Evolutionary conservation across 1,140 invertebrate species (phyloP).

Genomic region (Eriocheir sinensis): DNA sequence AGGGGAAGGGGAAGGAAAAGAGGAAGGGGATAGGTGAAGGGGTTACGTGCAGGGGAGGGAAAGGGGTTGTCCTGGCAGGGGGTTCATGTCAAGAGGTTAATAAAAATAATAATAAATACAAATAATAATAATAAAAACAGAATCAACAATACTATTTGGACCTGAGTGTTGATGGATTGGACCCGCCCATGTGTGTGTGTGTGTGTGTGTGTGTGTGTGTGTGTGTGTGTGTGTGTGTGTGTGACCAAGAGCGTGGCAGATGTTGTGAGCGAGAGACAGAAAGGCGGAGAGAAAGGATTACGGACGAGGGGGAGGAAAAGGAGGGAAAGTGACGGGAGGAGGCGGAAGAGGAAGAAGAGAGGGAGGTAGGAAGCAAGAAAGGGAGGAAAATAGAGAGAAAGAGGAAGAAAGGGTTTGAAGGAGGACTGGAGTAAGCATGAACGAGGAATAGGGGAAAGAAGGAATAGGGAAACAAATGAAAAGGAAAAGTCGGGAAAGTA

Average conservation of each 20-base stretch:
- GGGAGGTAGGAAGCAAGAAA: background rate
- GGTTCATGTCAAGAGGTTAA: too few relatives aligned
- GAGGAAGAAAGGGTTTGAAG: background rate
- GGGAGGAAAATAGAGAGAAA: background rate
- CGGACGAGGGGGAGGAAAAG: background rate
- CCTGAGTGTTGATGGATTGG: too few relatives aligned
- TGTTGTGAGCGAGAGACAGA: slow-evolving; percentile 28
- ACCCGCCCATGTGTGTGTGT: too few relatives aligned
- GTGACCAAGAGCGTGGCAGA: background rate
- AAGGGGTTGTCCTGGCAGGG: background rate
- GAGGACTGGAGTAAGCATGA: background rate
- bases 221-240: too few relatives aligned
- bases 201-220: too few relatives aligned
- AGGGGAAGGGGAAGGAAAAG: background rate
- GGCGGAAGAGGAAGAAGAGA: background rate
- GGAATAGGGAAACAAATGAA: background rate
- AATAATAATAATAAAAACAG: too few relatives aligned
- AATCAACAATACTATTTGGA: too few relatives aligned
- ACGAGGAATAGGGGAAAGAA: background rate
- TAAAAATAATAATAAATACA: too few relatives aligned
- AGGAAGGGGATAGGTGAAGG: background rate
- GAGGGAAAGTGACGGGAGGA: background rate
- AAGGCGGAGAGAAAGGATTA: slow-evolving; percentile 30
- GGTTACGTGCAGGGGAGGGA: background rate
- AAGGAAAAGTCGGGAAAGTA: background rate